These are phyloP conservation scores for Dasypus novemcinctus DNA, from an alignment of 2,113 vertebrate genomes.

Conservation along the genomic window DNA sequence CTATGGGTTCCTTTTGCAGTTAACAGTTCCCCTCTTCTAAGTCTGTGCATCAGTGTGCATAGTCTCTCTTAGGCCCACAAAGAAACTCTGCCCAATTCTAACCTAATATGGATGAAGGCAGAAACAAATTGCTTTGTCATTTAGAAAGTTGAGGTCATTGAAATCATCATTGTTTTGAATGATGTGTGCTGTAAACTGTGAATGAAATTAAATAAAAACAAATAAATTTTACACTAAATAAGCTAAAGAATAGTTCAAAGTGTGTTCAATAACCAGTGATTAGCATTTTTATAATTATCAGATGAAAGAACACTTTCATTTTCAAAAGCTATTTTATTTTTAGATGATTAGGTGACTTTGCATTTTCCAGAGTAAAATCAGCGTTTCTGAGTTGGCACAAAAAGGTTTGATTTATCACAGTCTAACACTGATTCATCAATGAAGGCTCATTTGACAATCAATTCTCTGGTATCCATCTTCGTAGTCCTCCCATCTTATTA, in stretches of 20 bases:
- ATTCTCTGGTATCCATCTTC: background rate
- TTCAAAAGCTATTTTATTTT: conserved; percentile 23
- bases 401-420: conserved; percentile 62
- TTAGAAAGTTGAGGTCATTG: background rate
- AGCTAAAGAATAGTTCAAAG: background rate
- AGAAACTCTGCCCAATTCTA: background rate
- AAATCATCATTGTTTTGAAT: background rate
- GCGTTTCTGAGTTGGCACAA: conserved; percentile 71
- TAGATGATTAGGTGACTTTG: conserved; percentile 57
- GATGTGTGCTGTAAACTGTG: background rate
- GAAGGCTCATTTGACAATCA: background rate
- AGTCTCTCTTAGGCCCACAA: background rate
- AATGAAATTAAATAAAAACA: conserved; percentile 31
- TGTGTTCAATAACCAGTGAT: background rate
- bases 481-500: background rate
- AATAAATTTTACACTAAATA: background rate
- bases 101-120: background rate
- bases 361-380: conserved; percentile 70
- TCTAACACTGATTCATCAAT: background rate
- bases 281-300: conserved; percentile 4
- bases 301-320: background rate
- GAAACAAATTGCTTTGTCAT: background rate
- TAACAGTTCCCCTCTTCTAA: background rate
- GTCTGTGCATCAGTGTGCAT: background rate
- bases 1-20: background rate